A percentile compares a stretch with the other conserved stretches of the same genome.
These are phyloP conservation scores for Lota lota DNA, from an alignment of 2,113 vertebrate genomes.

Conservation along the genomic window DNA sequence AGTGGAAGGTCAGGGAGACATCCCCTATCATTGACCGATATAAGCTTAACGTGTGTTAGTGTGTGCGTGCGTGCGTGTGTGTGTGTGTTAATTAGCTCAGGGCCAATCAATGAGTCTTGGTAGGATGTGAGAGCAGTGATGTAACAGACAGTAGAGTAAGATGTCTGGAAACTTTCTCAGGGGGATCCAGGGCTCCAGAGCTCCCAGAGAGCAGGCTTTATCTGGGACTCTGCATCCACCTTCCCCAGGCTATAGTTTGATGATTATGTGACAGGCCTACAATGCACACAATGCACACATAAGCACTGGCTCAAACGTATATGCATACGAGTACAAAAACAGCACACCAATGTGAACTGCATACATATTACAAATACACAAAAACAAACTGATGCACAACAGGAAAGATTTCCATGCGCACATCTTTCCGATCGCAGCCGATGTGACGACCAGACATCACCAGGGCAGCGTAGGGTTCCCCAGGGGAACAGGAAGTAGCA, in stretches of 20 bases:
- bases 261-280: constrained; percentile 15
- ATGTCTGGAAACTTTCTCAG: constrained; percentile 41
- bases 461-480: constrained; percentile 17
- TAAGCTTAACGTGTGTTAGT: neutral
- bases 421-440: too few relatives aligned
- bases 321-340: neutral
- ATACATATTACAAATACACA: constrained; percentile 6
- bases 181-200: constrained; percentile 31
- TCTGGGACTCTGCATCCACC: neutral
- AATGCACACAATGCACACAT: constrained; percentile 7
- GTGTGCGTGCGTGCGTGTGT: neutral
- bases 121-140: constrained; percentile 39
- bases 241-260: constrained; percentile 5
- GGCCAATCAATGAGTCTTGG: constrained; percentile 22
- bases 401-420: neutral
- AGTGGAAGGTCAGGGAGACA: constrained; percentile 7
- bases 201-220: constrained; percentile 31
- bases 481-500: constrained; percentile 23
- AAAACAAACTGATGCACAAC: neutral
- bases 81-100: constrained; percentile 33
- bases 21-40: constrained; percentile 10
- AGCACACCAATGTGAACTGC: neutral
- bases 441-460: neutral
- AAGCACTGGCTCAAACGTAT: constrained; percentile 14
- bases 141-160: constrained; percentile 39